Percentiles rank a stretch among this genome's conserved stretches.
phyloP scores from a whole-genome alignment of 2,888 invertebrate genomes.

The Euproctis similis region DNA sequence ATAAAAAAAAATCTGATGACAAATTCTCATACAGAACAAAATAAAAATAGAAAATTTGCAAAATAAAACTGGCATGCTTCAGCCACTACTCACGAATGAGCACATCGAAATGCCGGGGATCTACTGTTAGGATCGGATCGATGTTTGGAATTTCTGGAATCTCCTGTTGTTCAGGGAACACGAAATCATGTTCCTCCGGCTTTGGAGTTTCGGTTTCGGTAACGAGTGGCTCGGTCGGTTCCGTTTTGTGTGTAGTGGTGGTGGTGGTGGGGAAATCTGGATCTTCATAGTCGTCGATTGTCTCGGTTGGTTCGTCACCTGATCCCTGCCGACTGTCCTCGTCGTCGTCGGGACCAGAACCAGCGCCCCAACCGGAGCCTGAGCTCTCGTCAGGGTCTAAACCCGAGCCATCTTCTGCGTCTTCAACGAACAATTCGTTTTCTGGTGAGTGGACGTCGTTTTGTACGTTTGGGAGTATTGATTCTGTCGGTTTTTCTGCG shows the following conservation, averaged over 20 bases:
- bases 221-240: conserved; percentile 17
- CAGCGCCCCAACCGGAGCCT: conserved; percentile 85
- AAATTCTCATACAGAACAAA: conserved; percentile 26
- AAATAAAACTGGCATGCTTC: conserved; percentile 66
- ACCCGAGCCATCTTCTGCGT: conserved; percentile 80
- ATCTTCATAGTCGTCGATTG: conserved; percentile 69
- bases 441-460: conserved; percentile 63
- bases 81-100: conserved; percentile 73
- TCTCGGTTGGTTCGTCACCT: conserved; percentile 51
- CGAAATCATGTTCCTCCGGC: conserved; percentile 17
- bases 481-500: conserved; percentile 45
- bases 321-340: conserved; percentile 75
- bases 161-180: conserved; percentile 19
- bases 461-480: conserved; percentile 40
- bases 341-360: conserved; percentile 86
- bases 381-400: conserved; percentile 88
- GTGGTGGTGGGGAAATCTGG: conserved; percentile 40
- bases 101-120: conserved; percentile 46
- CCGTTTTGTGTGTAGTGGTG: conserved; percentile 18
- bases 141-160: conserved; percentile 24
- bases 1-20: too few species aligned
- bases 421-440: conserved; percentile 84
- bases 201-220: conserved; percentile 9
- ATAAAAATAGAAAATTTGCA: conserved; percentile 43
- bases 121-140: conserved; percentile 39